Conservation (phyloP, 2,113 vertebrate genomes). For the Oreochromis spilurus region DNA sequence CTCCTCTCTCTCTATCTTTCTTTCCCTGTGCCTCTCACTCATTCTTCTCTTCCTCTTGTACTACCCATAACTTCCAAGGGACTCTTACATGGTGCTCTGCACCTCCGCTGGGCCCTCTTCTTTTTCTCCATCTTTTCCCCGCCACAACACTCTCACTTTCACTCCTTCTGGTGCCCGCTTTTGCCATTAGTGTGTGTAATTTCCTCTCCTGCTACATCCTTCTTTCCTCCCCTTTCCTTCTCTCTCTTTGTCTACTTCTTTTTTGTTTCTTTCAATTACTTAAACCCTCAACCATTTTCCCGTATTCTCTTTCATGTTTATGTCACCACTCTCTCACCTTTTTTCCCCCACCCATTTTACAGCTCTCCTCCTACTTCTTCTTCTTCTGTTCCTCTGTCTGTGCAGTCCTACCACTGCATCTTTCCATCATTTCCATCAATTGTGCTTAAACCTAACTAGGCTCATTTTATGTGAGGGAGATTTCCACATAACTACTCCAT, state of each 20-base stretch:
- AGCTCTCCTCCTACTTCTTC: background rate
- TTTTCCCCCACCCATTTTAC: background rate
- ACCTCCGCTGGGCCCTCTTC: constrained; percentile 35
- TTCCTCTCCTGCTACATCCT: background rate
- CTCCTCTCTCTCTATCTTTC: constrained; percentile 13
- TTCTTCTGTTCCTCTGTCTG: background rate
- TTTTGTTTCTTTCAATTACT: constrained; percentile 8
- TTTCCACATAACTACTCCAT: background rate
- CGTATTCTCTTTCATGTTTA: background rate
- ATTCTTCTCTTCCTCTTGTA: constrained; percentile 6
- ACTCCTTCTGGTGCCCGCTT: background rate
- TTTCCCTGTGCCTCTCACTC: constrained; percentile 10
- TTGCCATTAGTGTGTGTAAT: constrained; percentile 9
- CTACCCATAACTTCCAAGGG: constrained; percentile 39
- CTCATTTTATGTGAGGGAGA: background rate
- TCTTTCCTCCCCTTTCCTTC: background rate
- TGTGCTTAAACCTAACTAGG: background rate
- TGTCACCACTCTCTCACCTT: background rate
- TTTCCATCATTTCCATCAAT: background rate
- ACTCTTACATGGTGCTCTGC: constrained; percentile 45
- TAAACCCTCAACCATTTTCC: background rate
- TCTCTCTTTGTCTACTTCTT: background rate
- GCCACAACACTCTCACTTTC: background rate
- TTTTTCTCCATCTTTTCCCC: constrained; percentile 2
- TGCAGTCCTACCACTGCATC: background rate